A percentile compares a stretch with the other conserved stretches of the same genome.
These are phyloP conservation scores for honey bee (Apis mellifera) DNA, from an alignment of 1,140 invertebrate genomes.

Conservation along the genomic window Amel_HAv3.1 CM009934.2:13317501-13318000, in stretches of 20 bases:
- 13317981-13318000: neutral
- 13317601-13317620: conserved; percentile 46
- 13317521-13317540: neutral
- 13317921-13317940: neutral
- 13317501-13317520: too few relatives aligned
- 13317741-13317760: neutral
- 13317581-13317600: conserved; percentile 51
- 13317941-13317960: neutral
- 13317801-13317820: conserved; percentile 49
- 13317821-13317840: conserved; percentile 74
- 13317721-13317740: conserved; percentile 42
- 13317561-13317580: conserved; percentile 33
- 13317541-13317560: conserved; percentile 27
- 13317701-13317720: conserved; percentile 30
- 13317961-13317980: neutral
- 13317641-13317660: conserved; percentile 43
- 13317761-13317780: neutral
- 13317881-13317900: conserved; percentile 52
- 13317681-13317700: conserved; percentile 51
- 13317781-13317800: conserved; percentile 17
- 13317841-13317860: conserved; percentile 64
- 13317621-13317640: conserved; percentile 30
- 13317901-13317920: conserved; percentile 56
- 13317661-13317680: conserved; percentile 57
- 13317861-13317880: conserved; percentile 60